Evolutionary conservation across 2,888 invertebrate species (phyloP).

Genomic region (Epistrophe grossulariae): DNA sequence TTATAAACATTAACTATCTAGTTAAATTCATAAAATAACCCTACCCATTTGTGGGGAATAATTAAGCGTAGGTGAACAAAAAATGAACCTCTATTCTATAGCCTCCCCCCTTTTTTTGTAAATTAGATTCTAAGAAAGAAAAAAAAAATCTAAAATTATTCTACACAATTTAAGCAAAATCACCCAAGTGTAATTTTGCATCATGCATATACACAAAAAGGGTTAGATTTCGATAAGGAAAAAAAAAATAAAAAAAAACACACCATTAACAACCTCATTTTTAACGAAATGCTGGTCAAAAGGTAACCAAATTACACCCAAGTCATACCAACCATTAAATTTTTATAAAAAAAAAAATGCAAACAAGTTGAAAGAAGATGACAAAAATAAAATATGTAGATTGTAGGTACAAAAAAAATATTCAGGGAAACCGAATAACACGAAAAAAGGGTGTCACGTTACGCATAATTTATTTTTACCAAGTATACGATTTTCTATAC

Average conservation of each 20-base stretch:
- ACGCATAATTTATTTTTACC: constrained; percentile 71
- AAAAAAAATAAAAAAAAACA: not conserved
- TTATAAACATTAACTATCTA: not conserved
- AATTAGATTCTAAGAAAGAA: constrained; percentile 10
- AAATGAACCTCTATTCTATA: not conserved
- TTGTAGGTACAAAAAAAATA: constrained; percentile 12
- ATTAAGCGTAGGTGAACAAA: not conserved
- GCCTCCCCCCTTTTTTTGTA: not conserved
- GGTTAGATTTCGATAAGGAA: constrained; percentile 12
- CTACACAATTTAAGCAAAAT: constrained; percentile 16
- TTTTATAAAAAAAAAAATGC: constrained; percentile 36
- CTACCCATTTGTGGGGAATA: not conserved
- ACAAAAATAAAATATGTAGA: constrained; percentile 24
- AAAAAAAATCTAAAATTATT: constrained; percentile 1
- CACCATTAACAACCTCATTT: constrained; percentile 24
- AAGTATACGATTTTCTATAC: constrained; percentile 31
- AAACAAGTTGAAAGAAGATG: constrained; percentile 52
- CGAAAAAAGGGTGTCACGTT: constrained; percentile 73
- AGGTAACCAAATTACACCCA: constrained; percentile 38
- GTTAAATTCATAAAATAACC: not conserved
- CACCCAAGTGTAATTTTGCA: constrained; percentile 29
- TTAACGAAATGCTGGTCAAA: constrained; percentile 27
- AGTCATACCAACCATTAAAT: constrained; percentile 38
- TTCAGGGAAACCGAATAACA: constrained; percentile 58
- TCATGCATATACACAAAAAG: constrained; percentile 12